A percentile compares a stretch with the other conserved stretches of the same genome.
Conservation (phyloP, 1,140 invertebrate genomes). For the Halictus rubicundus region DNA sequence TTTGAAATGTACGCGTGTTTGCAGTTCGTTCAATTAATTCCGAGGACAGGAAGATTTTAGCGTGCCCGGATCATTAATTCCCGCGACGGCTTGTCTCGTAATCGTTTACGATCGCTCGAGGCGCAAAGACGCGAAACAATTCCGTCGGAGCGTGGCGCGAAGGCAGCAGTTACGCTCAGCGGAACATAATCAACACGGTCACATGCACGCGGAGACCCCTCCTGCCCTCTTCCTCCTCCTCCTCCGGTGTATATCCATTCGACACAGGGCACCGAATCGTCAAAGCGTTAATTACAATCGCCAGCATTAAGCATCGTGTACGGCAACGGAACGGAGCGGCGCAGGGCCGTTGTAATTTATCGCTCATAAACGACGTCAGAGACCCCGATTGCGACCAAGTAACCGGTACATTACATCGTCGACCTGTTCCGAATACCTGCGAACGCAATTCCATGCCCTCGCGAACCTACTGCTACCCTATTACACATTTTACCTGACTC, state of each 20-base stretch:
- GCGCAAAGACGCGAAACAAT: constrained; percentile 2
- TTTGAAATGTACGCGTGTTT: no score
- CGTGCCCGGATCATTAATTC: neutral
- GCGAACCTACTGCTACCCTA: no score
- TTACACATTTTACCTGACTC: no score
- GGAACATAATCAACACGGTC: constrained; percentile 28
- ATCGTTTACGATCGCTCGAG: neutral
- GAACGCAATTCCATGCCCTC: neutral
- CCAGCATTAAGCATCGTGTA: constrained; percentile 27
- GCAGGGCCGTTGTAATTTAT: constrained; percentile 22
- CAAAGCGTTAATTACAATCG: constrained; percentile 47
- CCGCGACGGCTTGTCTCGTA: neutral
- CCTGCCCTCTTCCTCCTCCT: no score
- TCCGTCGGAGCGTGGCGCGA: neutral
- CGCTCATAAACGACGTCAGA: constrained; percentile 29
- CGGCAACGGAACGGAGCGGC: neutral
- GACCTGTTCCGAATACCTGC: neutral
- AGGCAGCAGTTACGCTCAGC: neutral
- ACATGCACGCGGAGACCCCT: neutral
- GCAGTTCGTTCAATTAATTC: no score
- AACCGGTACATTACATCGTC: neutral
- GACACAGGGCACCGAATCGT: constrained; percentile 6
- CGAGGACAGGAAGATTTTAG: no score
- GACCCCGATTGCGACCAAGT: constrained; percentile 17
- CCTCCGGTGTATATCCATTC: constrained; percentile 9